phyloP scores from a whole-genome alignment of 37 sponge, comb jelly and placozoan species.

The Chondrilla cf. caribensis region DNA sequence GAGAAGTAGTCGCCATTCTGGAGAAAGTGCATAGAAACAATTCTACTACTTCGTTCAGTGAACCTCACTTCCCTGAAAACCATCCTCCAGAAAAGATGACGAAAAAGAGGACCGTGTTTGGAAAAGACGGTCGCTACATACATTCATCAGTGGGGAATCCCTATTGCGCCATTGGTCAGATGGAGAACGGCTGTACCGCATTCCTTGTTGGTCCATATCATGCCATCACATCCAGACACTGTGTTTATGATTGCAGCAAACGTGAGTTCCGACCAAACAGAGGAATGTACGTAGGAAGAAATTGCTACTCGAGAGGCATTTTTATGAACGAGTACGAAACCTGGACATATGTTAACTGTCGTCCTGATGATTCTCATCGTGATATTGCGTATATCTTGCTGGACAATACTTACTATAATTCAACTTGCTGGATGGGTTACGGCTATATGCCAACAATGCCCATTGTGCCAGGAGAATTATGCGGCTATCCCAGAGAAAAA shows the following conservation, averaged over 20 bases:
- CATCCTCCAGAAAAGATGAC: neutral
- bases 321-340: neutral
- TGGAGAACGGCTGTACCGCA: conserved; percentile 12
- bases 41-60: neutral
- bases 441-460: neutral
- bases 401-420: neutral
- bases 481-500: neutral
- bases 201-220: conserved; percentile 25
- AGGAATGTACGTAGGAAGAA: neutral
- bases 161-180: neutral
- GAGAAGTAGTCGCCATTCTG: neutral
- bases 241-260: neutral
- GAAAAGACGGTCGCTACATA: neutral
- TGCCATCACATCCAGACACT: conserved; percentile 14
- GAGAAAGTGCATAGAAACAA: neutral
- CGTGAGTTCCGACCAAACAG: neutral
- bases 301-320: neutral
- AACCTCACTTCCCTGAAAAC: neutral
- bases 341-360: neutral
- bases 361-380: neutral
- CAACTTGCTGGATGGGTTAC: neutral
- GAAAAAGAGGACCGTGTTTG: conserved; percentile 12
- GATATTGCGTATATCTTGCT: conserved; percentile 5
- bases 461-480: neutral
- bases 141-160: too few species aligned